phyloP scores from a whole-genome alignment of 2,888 invertebrate genomes.

The Eristalinus sepulchralis region DNA sequence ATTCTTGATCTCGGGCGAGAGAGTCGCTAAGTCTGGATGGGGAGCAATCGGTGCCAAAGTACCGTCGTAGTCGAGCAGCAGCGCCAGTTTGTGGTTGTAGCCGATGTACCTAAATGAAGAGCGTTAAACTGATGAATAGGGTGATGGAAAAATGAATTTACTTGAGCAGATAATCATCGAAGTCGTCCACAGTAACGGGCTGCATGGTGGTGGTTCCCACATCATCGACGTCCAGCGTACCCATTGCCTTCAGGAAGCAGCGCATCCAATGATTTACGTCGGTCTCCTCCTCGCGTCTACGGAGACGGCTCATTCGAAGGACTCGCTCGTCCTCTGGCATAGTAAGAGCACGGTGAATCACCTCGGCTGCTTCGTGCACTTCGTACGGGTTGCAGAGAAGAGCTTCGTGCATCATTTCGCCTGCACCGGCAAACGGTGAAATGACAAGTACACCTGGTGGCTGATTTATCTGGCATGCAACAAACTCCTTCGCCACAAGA shows the following conservation, averaged over 20 bases:
- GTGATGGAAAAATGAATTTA: conserved; percentile 81
- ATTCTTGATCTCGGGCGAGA: conserved; percentile 92
- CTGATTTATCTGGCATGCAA: conserved; percentile 93
- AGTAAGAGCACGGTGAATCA: conserved; percentile 91
- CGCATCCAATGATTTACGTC: conserved; percentile 95
- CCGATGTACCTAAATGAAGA: conserved; percentile 88
- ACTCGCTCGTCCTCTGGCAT: conserved; percentile 95
- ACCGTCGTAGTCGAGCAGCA: conserved; percentile 93
- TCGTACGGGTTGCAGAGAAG: conserved; percentile 95
- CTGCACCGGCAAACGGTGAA: conserved; percentile 95
- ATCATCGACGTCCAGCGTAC: conserved; percentile 91
- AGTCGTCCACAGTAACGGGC: conserved; percentile 94
- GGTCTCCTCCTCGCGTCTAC: conserved; percentile 89
- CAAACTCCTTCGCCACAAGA: conserved; percentile 95
- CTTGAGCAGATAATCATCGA: conserved; percentile 93
- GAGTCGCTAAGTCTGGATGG: conserved; percentile 93
- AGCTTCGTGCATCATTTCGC: conserved; percentile 96
- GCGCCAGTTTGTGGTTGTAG: conserved; percentile 90
- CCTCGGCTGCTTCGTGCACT: conserved; percentile 92
- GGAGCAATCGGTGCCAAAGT: conserved; percentile 94
- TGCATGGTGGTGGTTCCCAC: conserved; percentile 93
- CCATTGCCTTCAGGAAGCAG: conserved; percentile 93
- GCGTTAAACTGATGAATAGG: neutral
- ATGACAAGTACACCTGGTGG: conserved; percentile 93
- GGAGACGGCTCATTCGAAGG: conserved; percentile 91